These are phyloP conservation scores for Setipinna tenuifilis DNA, from an alignment of 2,797 vertebrate genomes.

Conservation along the genomic window DNA sequence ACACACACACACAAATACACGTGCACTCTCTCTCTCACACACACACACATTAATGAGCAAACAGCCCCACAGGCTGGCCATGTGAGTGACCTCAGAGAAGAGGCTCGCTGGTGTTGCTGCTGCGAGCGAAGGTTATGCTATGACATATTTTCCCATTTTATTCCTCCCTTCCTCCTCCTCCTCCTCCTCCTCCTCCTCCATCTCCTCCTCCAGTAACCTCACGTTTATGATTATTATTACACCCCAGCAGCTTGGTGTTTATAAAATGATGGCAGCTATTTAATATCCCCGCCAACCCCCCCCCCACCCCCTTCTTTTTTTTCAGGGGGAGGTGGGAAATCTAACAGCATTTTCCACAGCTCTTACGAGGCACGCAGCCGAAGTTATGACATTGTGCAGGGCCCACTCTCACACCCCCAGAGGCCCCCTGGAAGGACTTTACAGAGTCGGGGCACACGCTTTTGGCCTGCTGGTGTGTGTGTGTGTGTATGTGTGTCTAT, in stretches of 20 bases:
- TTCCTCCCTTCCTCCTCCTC: neutral
- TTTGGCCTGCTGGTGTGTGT: constrained; percentile 37
- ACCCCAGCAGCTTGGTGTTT: constrained; percentile 41
- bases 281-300: constrained; percentile 24
- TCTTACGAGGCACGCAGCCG: constrained; percentile 31
- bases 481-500: neutral
- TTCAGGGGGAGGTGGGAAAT: constrained; percentile 59
- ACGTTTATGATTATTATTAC: constrained; percentile 39
- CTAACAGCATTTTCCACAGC: constrained; percentile 59
- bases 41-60: too few relatives aligned
- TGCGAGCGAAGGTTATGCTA: neutral
- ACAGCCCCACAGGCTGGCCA: neutral
- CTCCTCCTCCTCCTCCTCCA: too few relatives aligned
- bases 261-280: constrained; percentile 49
- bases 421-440: constrained; percentile 56
- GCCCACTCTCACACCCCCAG: constrained; percentile 31
- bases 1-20: too few relatives aligned
- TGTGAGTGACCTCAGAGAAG: neutral
- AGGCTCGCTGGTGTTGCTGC: neutral
- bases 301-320: neutral
- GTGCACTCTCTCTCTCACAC: too few relatives aligned
- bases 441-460: constrained; percentile 52
- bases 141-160: neutral
- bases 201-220: too few relatives aligned
- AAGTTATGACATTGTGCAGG: constrained; percentile 35